Evolutionary conservation across 2,113 vertebrate genomes (phyloP).

Genomic region (Psittacus erithacus): DNA sequence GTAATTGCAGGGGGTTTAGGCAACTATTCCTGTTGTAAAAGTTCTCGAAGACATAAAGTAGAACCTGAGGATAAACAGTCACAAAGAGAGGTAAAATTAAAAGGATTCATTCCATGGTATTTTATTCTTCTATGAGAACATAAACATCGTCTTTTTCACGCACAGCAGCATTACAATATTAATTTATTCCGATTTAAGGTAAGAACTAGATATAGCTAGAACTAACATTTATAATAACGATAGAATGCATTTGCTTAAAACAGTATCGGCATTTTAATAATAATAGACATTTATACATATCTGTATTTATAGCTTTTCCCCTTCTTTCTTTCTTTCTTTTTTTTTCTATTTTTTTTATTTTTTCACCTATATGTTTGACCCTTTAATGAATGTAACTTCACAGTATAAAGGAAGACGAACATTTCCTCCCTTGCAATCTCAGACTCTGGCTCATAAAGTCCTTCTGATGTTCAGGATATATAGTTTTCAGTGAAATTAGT

Average conservation of each 20-base stretch:
- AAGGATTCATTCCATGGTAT: slow-evolving; percentile 80
- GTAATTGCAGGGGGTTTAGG: slow-evolving; percentile 81
- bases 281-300: slow-evolving; percentile 88
- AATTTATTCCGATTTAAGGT: slow-evolving; percentile 82
- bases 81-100: slow-evolving; percentile 80
- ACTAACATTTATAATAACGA: slow-evolving; percentile 84
- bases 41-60: slow-evolving; percentile 80
- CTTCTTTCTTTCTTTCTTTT: slow-evolving; percentile 35
- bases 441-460: slow-evolving; percentile 66
- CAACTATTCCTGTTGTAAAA: slow-evolving; percentile 86
- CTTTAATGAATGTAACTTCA: slow-evolving; percentile 80
- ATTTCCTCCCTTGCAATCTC: slow-evolving; percentile 68
- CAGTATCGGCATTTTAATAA: slow-evolving; percentile 81
- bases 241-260: slow-evolving; percentile 84
- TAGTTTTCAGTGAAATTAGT: slow-evolving; percentile 62
- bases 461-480: slow-evolving; percentile 50
- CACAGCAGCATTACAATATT: slow-evolving; percentile 87
- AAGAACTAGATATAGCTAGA: slow-evolving; percentile 81
- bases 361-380: slow-evolving; percentile 76
- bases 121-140: slow-evolving; percentile 86
- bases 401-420: slow-evolving; percentile 80
- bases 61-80: slow-evolving; percentile 82
- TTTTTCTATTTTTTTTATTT: slow-evolving; percentile 5
- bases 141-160: slow-evolving; percentile 82
- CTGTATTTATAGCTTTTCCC: slow-evolving; percentile 77